These are phyloP conservation scores for Oreochromis aureus DNA, from an alignment of 2,113 vertebrate genomes.

Conservation along the genomic window DNA sequence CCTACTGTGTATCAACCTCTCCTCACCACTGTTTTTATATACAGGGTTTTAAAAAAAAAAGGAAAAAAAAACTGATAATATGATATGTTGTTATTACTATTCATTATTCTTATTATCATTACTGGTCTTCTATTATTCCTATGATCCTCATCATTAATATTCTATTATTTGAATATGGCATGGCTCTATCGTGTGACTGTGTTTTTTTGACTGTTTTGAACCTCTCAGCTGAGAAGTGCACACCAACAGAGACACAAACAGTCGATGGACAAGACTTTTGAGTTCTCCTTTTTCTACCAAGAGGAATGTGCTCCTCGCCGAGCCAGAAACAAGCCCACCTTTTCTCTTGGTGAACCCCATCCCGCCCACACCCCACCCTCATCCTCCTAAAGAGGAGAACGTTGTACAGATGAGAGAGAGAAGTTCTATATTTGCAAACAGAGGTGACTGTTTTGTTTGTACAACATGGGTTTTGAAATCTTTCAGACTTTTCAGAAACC, in stretches of 20 bases:
- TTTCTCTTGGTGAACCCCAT: conserved; percentile 41
- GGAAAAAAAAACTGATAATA: neutral
- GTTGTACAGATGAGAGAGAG: conserved; percentile 55
- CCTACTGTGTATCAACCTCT: conserved; percentile 56
- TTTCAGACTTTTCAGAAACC: conserved; percentile 59
- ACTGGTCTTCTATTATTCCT: conserved; percentile 59
- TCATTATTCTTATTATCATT: conserved; percentile 64
- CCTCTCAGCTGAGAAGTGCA: conserved; percentile 22
- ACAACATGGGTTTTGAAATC: conserved; percentile 57
- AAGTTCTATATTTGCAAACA: conserved; percentile 69
- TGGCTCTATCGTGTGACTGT: conserved; percentile 61
- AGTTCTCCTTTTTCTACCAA: conserved; percentile 42
- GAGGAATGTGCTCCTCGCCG: conserved; percentile 47
- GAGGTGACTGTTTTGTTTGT: conserved; percentile 63
- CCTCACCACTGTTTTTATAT: conserved; percentile 60
- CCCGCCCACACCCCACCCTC: conserved; percentile 4
- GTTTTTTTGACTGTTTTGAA: conserved; percentile 52
- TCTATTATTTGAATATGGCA: conserved; percentile 60
- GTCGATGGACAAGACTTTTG: conserved; percentile 21
- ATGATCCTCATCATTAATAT: conserved; percentile 49
- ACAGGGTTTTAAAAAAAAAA: neutral
- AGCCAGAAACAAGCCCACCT: conserved; percentile 25
- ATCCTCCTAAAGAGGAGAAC: conserved; percentile 25
- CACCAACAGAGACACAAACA: conserved; percentile 37
- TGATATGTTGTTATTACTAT: conserved; percentile 63